phyloP scores from a whole-genome alignment of 2,113 vertebrate genomes.

The Semnornis frantzii region DNA sequence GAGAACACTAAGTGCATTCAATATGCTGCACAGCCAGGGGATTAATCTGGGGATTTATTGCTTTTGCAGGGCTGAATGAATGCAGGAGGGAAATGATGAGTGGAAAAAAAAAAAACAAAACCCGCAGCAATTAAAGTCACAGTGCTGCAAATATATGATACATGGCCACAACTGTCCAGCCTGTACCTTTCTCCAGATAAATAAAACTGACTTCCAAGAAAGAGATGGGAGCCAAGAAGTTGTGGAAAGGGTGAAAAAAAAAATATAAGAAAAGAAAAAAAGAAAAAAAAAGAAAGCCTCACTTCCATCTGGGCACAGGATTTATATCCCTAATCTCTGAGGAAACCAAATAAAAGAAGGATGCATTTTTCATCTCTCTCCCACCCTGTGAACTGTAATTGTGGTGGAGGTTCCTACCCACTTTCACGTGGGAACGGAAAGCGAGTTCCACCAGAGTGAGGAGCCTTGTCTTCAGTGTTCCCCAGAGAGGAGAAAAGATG shows the following conservation, averaged over 20 bases:
- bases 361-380: constrained; percentile 37
- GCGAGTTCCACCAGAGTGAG: neutral
- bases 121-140: neutral
- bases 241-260: neutral
- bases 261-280: neutral
- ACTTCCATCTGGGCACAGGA: neutral
- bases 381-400: constrained; percentile 6
- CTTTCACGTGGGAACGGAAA: constrained; percentile 38
- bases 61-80: neutral
- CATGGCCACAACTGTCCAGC: neutral
- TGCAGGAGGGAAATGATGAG: neutral
- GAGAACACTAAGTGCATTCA: neutral
- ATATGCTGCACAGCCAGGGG: neutral
- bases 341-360: constrained; percentile 28
- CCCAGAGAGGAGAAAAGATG: neutral
- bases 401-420: constrained; percentile 1
- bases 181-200: constrained; percentile 31
- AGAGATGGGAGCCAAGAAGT: constrained; percentile 6
- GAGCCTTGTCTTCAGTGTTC: neutral
- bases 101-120: fast-evolving
- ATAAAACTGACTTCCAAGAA: neutral
- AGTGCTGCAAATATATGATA: neutral
- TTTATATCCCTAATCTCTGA: constrained; percentile 41
- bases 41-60: constrained; percentile 2
- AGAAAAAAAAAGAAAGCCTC: neutral